A percentile compares a stretch with the other conserved stretches of the same genome.
Conservation (phyloP, 2,113 vertebrate species). For the Poecilia latipinna region DNA sequence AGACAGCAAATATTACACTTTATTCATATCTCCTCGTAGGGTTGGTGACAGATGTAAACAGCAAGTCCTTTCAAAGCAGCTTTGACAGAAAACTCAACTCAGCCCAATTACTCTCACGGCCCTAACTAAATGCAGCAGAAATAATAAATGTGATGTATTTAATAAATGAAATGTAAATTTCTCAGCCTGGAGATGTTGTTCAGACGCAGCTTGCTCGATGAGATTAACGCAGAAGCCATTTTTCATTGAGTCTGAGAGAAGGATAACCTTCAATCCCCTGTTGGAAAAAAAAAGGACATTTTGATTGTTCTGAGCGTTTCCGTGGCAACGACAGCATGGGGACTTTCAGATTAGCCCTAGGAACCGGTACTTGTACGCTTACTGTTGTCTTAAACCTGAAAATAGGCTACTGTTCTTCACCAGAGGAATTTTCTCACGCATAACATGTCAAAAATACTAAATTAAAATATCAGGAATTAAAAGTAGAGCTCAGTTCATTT, state of each 20-base stretch:
- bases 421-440: background rate
- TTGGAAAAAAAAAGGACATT: constrained; percentile 45
- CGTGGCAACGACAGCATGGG: constrained; percentile 65
- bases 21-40: background rate
- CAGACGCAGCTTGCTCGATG: background rate
- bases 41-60: constrained; percentile 1
- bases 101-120: background rate
- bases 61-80: background rate
- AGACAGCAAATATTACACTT: constrained; percentile 1
- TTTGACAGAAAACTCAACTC: constrained; percentile 24
- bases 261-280: constrained; percentile 56
- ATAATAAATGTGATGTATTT: background rate
- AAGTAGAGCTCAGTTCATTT: constrained; percentile 12
- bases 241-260: constrained; percentile 37
- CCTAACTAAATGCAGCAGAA: background rate
- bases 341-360: constrained; percentile 22
- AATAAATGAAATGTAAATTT: background rate
- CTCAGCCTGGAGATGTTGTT: constrained; percentile 8
- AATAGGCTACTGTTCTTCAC: background rate
- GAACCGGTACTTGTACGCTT: constrained; percentile 11
- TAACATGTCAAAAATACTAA: background rate
- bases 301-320: constrained; percentile 58
- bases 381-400: constrained; percentile 9
- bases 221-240: constrained; percentile 6
- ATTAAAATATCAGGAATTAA: constrained; percentile 34